Base-by-base conservation (phyloP, 2,113 vertebrate species). In the Psettodes erumei region DNA sequence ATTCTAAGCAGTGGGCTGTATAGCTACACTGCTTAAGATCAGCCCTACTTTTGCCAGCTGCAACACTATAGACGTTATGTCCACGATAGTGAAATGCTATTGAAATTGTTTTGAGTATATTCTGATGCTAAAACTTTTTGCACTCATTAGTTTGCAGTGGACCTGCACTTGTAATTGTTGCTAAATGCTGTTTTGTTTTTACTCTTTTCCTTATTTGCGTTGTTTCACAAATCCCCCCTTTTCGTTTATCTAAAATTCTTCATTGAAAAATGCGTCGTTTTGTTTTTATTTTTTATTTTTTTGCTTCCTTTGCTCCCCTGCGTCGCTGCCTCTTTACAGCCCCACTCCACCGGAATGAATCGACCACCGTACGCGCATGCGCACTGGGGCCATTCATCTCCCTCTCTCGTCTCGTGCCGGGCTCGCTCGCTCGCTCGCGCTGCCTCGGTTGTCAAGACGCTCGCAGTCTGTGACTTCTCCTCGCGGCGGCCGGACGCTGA, bases 311-410 rank as follows among this genome's bases (percentile, higher is more conserved):
- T n/a, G n/a, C n/a, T n/a, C n/a, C n/a, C n/a, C n/a, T 40, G 38
- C 38, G 13, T 68, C 37, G 47, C 21, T 78, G 28, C 37, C 54
- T 56, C 51, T 69, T 80, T 62, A n/a, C 67, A 79, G 56, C 66
- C 37, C 27, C 53, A 64, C 78, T 75, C 79, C 58, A 51, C 50
- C 66, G 75, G 81, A 88, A 86, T 84, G 86, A 87, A 80, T 76
- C 66, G 50, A 67, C 42, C 74, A n/a, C 35, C 2, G 3, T 79
- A 23, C 48, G 69, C 92, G 85, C 91, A 28, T 93, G 93, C 92
- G 93, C 88, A 82, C 38, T 75, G 18, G 1, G 23, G 0, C 53
- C 83, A 75, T 71, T 77, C 85, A 83, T 88, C 19, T 13, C 56
- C 70, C 58, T 56, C 69, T 73, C 58, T 21, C 75, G 73, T 70